Conservation (phyloP, 1,140 invertebrate genomes). For the Chrysomallon squamiferum region DNA sequence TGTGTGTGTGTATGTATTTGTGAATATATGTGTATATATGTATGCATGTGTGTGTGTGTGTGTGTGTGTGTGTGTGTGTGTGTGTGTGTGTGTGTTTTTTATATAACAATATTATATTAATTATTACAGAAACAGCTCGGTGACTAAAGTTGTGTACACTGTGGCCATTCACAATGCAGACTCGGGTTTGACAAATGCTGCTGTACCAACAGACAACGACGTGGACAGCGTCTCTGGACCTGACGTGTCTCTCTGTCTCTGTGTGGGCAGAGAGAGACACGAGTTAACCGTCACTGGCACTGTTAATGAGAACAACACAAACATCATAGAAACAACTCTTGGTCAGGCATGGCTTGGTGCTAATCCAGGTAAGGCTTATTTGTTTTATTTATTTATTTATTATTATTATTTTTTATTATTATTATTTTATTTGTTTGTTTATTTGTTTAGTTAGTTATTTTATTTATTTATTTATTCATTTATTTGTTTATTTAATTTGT, state of each 20-base stretch:
- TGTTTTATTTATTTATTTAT: neutral
- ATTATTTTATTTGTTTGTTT: no score
- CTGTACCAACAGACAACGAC: neutral
- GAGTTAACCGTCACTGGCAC: slow-evolving; percentile 12
- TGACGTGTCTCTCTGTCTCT: slow-evolving; percentile 1
- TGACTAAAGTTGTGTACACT: slow-evolving; percentile 11
- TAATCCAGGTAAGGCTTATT: slow-evolving; percentile 22
- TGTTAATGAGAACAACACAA: slow-evolving; percentile 6
- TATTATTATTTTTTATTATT: no score
- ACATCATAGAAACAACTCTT: slow-evolving; percentile 9
- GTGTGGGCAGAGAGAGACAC: neutral
- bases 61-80: no score
- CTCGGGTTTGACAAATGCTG: slow-evolving; percentile 8
- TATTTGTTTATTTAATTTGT: no score
- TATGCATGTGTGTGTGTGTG: no score
- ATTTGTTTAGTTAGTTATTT: no score
- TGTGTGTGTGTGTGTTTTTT: no score
- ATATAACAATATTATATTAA: no score
- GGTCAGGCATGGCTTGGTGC: slow-evolving; percentile 14
- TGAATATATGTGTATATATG: no score
- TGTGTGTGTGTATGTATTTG: no score
- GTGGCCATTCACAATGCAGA: slow-evolving; percentile 16
- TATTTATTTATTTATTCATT: no score
- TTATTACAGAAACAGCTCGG: slow-evolving; percentile 3
- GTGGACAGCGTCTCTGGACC: neutral